These are phyloP conservation scores for Saguinus midas DNA, from an alignment of 2,113 vertebrate genomes.

Conservation along the genomic window DNA sequence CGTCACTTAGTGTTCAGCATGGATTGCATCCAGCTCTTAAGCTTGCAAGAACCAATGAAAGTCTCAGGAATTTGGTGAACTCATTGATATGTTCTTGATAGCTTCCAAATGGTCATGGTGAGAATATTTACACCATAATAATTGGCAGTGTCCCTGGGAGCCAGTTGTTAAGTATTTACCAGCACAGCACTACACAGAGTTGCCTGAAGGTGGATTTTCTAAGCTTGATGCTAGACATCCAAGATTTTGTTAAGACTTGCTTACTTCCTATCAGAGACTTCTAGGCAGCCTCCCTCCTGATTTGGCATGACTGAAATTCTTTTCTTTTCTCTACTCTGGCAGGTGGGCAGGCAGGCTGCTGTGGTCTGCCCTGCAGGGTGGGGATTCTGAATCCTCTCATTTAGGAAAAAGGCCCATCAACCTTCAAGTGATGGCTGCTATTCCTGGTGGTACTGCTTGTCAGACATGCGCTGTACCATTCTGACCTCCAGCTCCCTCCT, in stretches of 20 bases:
- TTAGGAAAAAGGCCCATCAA: neutral
- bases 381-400: neutral
- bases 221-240: neutral
- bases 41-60: neutral
- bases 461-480: neutral
- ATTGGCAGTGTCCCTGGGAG: too few relatives aligned
- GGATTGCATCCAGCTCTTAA: neutral
- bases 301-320: neutral
- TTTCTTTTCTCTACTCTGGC: neutral
- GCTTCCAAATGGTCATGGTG: neutral
- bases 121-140: neutral
- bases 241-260: neutral
- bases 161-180: neutral
- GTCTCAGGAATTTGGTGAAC: neutral
- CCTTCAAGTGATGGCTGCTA: neutral
- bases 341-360: neutral
- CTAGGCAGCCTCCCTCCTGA: neutral
- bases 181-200: rapidly evolving
- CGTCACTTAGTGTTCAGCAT: neutral
- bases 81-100: neutral
- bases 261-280: neutral
- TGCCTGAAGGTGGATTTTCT: neutral
- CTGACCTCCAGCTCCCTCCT: conserved; percentile 21
- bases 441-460: conserved; percentile 8
- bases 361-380: neutral